Base-by-base conservation (phyloP, 1,140 invertebrate genomes). In the Bathynomus jamesi region DNA sequence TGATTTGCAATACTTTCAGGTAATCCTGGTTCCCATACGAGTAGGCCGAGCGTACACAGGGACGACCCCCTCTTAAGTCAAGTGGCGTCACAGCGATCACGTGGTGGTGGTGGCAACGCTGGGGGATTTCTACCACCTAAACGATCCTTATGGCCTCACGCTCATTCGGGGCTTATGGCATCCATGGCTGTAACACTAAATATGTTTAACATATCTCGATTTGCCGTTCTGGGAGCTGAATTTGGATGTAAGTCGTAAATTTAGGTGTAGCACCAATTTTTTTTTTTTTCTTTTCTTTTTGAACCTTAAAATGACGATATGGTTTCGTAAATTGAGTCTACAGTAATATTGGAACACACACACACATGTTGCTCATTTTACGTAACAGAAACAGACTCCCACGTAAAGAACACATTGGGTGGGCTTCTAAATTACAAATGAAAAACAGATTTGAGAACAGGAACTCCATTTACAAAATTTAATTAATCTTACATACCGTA, bases 141-240 rank as follows among this genome's bases (percentile, higher is more conserved):
- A 24, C 65, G 70, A 83, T 85, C 4, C 85, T 81, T 75, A 1
- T 95, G 93, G 93, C 91, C 90, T 0, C 91, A 93, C 81, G 85
- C 86, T 3, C 85, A 91, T 64, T 93, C 90, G 81, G 89, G 91
- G 24, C 87, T 90, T 77, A 82, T 95, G 69, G 91, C 93, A 8
- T 89, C 89, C 78, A 85, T 94, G 2, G 89, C 90, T 40, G 94
- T 92, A 80, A 94, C 91, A 1, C 81, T 95, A 66, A 92, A 92
- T 28, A 86, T 94, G 28, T 93, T 92, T 80, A 94, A 94, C 82
- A 90, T 95, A 78, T 92, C 90, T 78, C 87, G 93, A 78, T 95
- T 95, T 83, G 89, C 91, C 73, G 88, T 92, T 76, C 87, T 94
- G 74, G 92, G 91, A 76, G 86, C 94, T 76, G 89, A 92, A 80